A percentile compares a stretch with the other conserved stretches of the same genome.
These are phyloP conservation scores for Hylyphantes graminicola DNA, from an alignment of 1,140 invertebrate species.

Conservation along the genomic window DNA sequence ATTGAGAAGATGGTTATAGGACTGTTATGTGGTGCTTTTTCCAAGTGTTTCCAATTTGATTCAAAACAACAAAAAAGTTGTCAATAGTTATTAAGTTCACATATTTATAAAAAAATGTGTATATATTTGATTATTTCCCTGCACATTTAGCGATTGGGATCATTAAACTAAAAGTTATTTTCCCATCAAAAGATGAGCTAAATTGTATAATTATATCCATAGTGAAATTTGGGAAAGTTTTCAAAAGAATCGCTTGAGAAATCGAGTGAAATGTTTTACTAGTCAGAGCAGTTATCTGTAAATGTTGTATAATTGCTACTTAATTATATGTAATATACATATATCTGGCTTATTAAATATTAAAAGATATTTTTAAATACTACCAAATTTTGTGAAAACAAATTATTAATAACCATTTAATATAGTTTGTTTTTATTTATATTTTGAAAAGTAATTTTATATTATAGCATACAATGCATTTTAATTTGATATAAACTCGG, in stretches of 20 bases:
- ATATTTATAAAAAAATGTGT: no score
- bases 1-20: slow-evolving; percentile 33
- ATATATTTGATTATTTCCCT: no score
- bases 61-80: slow-evolving; percentile 24
- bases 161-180: background rate
- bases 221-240: slow-evolving; percentile 3
- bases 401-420: no score
- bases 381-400: background rate
- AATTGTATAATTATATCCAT: slow-evolving; percentile 10
- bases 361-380: slow-evolving; percentile 4
- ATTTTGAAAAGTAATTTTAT: no score
- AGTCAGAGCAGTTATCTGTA: slow-evolving; percentile 43
- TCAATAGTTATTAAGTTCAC: slow-evolving; percentile 16
- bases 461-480: no score
- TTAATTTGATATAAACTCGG: no score
- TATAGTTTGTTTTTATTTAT: no score
- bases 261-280: slow-evolving; percentile 22
- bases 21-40: slow-evolving; percentile 52
- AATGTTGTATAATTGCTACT: slow-evolving; percentile 44
- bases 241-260: slow-evolving; percentile 5
- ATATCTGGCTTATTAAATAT: background rate
- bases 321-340: slow-evolving; percentile 51
- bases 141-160: no score
- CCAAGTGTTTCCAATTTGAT: slow-evolving; percentile 37
- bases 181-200: slow-evolving; percentile 12